Evolutionary conservation across 2,113 vertebrate genomes (phyloP), one percentile per base, ranked within the genome.

Genomic region (Sylvietta virens): DNA sequence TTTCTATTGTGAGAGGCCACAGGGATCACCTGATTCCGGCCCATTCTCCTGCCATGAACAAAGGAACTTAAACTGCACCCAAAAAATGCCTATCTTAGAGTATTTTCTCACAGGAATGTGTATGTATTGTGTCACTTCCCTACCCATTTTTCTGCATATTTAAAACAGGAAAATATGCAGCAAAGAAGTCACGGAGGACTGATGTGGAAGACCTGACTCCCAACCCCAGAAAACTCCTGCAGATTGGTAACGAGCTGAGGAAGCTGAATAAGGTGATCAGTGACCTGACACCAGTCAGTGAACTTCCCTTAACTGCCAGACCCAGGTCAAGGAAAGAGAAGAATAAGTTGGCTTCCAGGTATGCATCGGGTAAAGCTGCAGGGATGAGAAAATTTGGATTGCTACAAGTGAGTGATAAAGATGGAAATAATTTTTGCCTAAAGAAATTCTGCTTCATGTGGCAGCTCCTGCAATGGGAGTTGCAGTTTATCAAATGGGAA

Each of bases 211-310:
- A 99, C 95, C 97, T 99, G 88, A 99, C 99, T 93, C 99, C 99
- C 58, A 99, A 99, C 90, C 99, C 99, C 42, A 99, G 98, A 61
- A 99, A 99, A 85, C 98, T 99, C 23, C 98, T 99, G 45, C 99
- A 99, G 98, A 99, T 99, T 48, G 99, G 99, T 76, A 99, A 98
- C 2, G 99, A 99, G 83, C 97, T 99, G 22, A 98, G 99, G 72
- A 99, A 99, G 88, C 98, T 99, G 51, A 99, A 99, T 97, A 99
- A 99, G 96, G 99, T 99, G 95, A 99, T 99, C 95, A 99, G 99
- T 73, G 99, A 99, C 96, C 96, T 99, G 97, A 99, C 99, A 3
- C 99, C 99, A 0, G 99, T 99, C 92, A 99, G 99, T 60, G 99
- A 99, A 97, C 98, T 99, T 64, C 99, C 99, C 26, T 97, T 99